Evolutionary conservation across 2,113 vertebrate genomes (phyloP).

Genomic region (Misgurnus mizolepis): DNA sequence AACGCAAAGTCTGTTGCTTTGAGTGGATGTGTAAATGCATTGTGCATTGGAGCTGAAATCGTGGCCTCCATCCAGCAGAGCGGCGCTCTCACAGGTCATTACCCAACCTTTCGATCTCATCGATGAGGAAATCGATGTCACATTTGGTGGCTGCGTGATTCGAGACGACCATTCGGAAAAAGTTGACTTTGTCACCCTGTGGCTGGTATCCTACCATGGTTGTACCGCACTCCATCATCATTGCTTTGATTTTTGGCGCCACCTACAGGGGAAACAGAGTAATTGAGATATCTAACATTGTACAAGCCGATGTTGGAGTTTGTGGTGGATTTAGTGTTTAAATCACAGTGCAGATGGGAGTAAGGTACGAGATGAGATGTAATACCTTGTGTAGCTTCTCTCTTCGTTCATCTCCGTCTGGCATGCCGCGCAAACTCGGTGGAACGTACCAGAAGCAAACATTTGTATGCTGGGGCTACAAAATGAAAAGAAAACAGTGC

Average conservation of each 20-base stretch:
- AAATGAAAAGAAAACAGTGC: conserved; percentile 1
- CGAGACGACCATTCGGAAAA: conserved; percentile 98
- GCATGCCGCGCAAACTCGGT: conserved; percentile 87
- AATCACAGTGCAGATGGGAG: too few relatives aligned
- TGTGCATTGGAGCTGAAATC: neutral
- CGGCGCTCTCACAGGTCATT: conserved; percentile 83
- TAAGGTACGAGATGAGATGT: neutral
- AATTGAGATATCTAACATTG: neutral
- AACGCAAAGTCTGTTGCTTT: neutral
- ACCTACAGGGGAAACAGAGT: conserved; percentile 74
- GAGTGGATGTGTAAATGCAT: neutral
- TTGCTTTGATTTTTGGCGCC: conserved; percentile 95
- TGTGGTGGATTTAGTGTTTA: too few relatives aligned
- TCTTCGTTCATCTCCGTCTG: conserved; percentile 81
- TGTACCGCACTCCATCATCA: conserved; percentile 98
- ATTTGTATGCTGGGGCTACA: conserved; percentile 95
- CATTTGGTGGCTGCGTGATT: conserved; percentile 92
- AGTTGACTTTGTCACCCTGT: conserved; percentile 95
- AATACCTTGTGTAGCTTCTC: conserved; percentile 89
- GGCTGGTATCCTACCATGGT: conserved; percentile 99
- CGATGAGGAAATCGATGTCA: conserved; percentile 97
- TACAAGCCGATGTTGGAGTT: too few relatives aligned
- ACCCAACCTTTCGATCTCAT: conserved; percentile 93
- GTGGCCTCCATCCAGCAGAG: neutral
- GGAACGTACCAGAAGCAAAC: conserved; percentile 99